phyloP scores from a whole-genome alignment of 1,140 invertebrate genomes.

The Vollenhovia emeryi region DNA sequence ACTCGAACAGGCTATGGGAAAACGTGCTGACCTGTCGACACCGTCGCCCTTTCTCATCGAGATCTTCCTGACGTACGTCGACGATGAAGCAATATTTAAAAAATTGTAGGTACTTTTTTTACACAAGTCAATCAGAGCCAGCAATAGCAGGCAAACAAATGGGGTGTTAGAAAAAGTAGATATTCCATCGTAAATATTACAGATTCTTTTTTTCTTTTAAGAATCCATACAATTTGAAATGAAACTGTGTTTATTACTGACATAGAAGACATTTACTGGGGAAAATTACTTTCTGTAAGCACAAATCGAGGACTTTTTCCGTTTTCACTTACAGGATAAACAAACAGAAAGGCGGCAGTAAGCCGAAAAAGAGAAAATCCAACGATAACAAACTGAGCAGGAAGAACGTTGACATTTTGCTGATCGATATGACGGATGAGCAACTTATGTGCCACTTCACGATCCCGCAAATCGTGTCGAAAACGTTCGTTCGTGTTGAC shows the following conservation, averaged over 20 bases:
- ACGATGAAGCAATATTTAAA: conserved; percentile 86
- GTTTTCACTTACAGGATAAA: conserved; percentile 40
- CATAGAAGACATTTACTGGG: neutral
- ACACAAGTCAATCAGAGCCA: no score
- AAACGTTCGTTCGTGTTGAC: conserved; percentile 79
- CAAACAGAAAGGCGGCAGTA: conserved; percentile 71
- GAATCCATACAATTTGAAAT: conserved; percentile 44
- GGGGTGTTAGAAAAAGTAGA: no score
- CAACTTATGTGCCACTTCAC: conserved; percentile 83
- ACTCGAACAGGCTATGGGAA: conserved; percentile 82
- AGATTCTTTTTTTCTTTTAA: no score
- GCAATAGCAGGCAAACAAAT: no score
- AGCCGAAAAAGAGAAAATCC: conserved; percentile 76
- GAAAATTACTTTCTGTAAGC: conserved; percentile 3
- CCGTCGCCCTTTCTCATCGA: conserved; percentile 86
- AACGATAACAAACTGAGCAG: conserved; percentile 84
- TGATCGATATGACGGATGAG: conserved; percentile 81
- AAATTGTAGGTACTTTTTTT: conserved; percentile 85
- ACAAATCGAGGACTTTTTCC: neutral
- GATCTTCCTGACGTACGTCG: conserved; percentile 83
- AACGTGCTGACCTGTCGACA: conserved; percentile 80
- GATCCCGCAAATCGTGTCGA: conserved; percentile 83
- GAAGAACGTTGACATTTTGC: conserved; percentile 85
- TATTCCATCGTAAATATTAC: no score
- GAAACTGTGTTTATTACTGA: conserved; percentile 53